Evolutionary conservation across 2,888 invertebrate genomes (phyloP), one percentile per base, ranked within the genome.

Genomic region (Drosophila macrothrix): DNA sequence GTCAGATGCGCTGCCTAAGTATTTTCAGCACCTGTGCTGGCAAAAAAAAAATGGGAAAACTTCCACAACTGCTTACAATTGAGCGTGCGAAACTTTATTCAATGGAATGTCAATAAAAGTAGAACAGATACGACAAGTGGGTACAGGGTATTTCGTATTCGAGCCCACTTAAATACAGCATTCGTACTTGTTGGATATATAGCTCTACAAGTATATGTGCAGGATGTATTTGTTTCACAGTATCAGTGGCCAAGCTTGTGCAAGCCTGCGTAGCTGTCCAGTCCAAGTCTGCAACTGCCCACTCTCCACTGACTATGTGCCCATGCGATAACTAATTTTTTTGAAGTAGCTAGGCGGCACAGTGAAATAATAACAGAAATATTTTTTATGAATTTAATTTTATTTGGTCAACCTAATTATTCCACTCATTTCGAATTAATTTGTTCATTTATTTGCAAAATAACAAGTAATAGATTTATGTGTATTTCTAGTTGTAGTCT

Each of bases 321-420:
- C 77, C 66, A 65, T 58, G 67, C 58, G 69, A 72, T 63, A 73
- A 71, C 61, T 65, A 54, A 68, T 64, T 59, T 66, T 67, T 46
- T 41, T 28, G 43, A 43, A 29, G 31, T 60, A 59, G 59, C 19
- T 22, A 1, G 22, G 16, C 19, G 16, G 43, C 46, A 78, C 67
- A 49, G 62, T 78, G 70, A 60, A 10, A 14, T 29, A 7, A 4
- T 16, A n/a, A 12, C 28, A n/a, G 14, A 60, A 19, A 39, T 52
- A 3, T 5, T 29, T 19, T 29, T 29, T 19, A 29, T 50, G 5
- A 29, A 19, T 19, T 50, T 25, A 2, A 9, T 46, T 9, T 25
- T 25, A 25, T 22, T 46, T 25, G 46, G 1, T 25, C 22, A 25
- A 25, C 14, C 25, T 25, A 46, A 16, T 22, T 5, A 31, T 31